phyloP scores from a whole-genome alignment of 2,113 vertebrate genomes.

The Rhadina sibilatrix region DNA sequence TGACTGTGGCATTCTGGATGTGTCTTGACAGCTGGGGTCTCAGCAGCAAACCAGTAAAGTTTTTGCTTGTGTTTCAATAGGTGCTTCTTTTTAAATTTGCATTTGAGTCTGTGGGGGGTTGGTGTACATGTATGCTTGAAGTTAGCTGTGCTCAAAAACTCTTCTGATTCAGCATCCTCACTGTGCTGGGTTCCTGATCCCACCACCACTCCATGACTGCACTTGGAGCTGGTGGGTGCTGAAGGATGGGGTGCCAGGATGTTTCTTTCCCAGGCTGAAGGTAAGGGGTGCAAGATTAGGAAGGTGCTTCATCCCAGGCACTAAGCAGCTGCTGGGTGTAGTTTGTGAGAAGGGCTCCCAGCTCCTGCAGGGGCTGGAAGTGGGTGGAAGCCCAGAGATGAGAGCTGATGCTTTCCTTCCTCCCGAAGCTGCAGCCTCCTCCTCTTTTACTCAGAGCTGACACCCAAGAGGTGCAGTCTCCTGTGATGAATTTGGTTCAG shows the following conservation, averaged over 20 bases:
- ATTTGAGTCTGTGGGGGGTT: neutral
- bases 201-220: rapidly evolving
- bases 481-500: neutral
- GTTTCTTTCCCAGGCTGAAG: neutral
- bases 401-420: neutral
- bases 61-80: neutral
- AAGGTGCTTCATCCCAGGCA: neutral
- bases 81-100: neutral
- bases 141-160: neutral
- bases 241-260: neutral
- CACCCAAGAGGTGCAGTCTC: neutral
- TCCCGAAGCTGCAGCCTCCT: neutral
- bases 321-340: neutral
- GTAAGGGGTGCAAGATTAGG: neutral
- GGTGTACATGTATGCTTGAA: neutral
- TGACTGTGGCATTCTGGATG: neutral
- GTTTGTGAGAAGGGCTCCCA: neutral
- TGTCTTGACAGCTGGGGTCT: neutral
- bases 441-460: neutral
- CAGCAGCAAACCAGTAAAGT: neutral
- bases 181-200: neutral
- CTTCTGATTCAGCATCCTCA: neutral
- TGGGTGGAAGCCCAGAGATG: neutral
- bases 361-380: neutral
- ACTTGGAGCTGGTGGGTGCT: neutral